Base-by-base conservation (phyloP, 2,797 vertebrate genomes). In the Microctenopoma stevenorrisi region DNA sequence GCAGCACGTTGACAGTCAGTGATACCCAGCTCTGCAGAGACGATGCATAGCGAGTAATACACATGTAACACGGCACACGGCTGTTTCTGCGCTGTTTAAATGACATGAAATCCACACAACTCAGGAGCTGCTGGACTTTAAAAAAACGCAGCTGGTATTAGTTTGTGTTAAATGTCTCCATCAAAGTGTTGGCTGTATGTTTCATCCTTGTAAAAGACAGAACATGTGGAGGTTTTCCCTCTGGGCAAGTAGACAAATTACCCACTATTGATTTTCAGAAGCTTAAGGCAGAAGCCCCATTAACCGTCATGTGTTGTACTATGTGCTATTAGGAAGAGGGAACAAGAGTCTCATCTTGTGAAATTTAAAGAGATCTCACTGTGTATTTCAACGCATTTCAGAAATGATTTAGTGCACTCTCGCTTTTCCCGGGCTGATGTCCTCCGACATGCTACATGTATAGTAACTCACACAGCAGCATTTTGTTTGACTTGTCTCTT, bases 221-320 rank as follows among this genome's bases (percentile, higher is more conserved):
- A 71, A 40, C 51, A 49, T 53, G 54, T 40, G 55, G 13, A 57
- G n/a, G 5, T 38, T 1, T 25, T 62, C 76, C 70, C 72, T 57
- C 54, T 8, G 64, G 79, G 63, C 63, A 68, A 49, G 74, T 12
- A 43, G 73, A 86, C 50, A 48, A 82, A 85, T 87, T 28, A 76
- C 69, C 50, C 30, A 0, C 43, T 69, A 67, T 88, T 74, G 85
- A 91, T 88, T 85, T 76, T 59, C 73, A 68, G 50, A 50, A 72
- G 64, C 56, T 77, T 42, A 68, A 76, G 70, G 66, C 73, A 65
- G 67, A 67, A 64, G 59, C 69, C 16, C 56, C 46, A 26, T 76
- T 70, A 74, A 72, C 76, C 80, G 84, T 81, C 84, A 77, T 72
- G 63, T 78, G 59, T 64, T 60, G 59, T 63, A 62, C 72, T 71